Conservation (phyloP, 2,888 invertebrate genomes). For the Mythimna albipuncta region DNA sequence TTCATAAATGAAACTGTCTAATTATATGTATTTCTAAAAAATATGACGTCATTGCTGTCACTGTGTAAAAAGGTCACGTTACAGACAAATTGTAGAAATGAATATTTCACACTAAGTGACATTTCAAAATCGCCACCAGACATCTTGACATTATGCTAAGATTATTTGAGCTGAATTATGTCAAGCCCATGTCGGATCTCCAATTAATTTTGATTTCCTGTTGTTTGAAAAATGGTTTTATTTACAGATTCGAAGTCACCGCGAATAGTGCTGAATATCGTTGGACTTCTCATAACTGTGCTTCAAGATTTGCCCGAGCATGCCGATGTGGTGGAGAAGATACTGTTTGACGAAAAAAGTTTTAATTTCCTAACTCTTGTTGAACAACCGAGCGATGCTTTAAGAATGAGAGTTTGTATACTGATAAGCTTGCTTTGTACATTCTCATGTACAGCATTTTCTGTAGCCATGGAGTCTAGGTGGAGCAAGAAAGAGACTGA, state of each 20-base stretch:
- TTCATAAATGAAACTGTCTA: conserved; percentile 3
- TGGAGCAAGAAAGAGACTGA: conserved; percentile 92
- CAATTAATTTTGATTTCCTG: conserved; percentile 51
- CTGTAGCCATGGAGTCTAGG: conserved; percentile 87
- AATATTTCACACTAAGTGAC: conserved; percentile 46
- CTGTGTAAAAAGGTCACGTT: conserved; percentile 37
- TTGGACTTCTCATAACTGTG: conserved; percentile 94
- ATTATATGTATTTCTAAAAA: conserved; percentile 19
- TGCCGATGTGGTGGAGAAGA: conserved; percentile 93
- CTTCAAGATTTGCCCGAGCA: conserved; percentile 94
- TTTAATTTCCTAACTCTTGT: conserved; percentile 90
- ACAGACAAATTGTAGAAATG: conserved; percentile 50
- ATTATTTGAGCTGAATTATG: conserved; percentile 52
- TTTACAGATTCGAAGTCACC: conserved; percentile 89
- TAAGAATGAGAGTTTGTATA: conserved; percentile 93
- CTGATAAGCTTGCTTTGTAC: conserved; percentile 93
- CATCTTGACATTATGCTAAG: conserved; percentile 43
- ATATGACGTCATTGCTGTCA: conserved; percentile 31
- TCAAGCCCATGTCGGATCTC: conserved; percentile 36
- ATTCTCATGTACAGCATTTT: conserved; percentile 92
- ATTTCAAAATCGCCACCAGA: conserved; percentile 45
- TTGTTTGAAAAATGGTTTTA: conserved; percentile 32
- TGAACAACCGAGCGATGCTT: conserved; percentile 89
- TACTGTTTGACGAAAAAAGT: conserved; percentile 90
- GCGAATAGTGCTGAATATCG: conserved; percentile 92